Conservation (phyloP, 1,140 invertebrate genomes). For the Lerema accius region DNA sequence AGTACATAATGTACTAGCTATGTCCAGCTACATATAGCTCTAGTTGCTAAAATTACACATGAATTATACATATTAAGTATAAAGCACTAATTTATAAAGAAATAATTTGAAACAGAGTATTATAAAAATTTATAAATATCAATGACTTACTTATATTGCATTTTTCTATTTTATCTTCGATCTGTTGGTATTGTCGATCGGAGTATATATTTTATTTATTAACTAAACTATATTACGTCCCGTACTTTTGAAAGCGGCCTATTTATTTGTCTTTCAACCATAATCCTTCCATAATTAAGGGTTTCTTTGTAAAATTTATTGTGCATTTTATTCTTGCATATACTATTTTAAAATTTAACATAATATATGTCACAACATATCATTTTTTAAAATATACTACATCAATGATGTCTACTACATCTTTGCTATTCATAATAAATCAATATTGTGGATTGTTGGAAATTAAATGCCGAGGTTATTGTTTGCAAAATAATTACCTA, state of each 20-base stretch:
- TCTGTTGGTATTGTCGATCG: too few species aligned
- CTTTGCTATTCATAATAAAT: too few species aligned
- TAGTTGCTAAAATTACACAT: background rate
- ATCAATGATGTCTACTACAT: constrained; percentile 2
- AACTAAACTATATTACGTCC: constrained; percentile 18
- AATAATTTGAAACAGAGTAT: background rate
- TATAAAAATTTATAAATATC: background rate
- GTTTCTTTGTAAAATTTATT: constrained; percentile 21
- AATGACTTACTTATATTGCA: background rate
- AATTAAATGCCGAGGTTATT: background rate
- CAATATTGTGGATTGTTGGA: background rate
- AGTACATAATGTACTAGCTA: background rate
- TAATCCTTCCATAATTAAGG: constrained; percentile 28
- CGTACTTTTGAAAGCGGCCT: constrained; percentile 11
- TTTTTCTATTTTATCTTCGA: constrained; percentile 18
- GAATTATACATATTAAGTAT: background rate
- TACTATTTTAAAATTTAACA: constrained; percentile 18
- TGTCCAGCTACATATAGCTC: background rate
- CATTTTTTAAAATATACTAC: constrained; percentile 17
- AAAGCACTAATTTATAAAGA: background rate
- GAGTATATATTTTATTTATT: too few species aligned
- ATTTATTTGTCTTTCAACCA: constrained; percentile 18
- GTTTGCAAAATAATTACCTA: too few species aligned
- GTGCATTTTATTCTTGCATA: constrained; percentile 26
- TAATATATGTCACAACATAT: constrained; percentile 24